Evolutionary conservation across 2,797 vertebrate genomes (phyloP).

Genomic region (Mus spretus): DNA sequence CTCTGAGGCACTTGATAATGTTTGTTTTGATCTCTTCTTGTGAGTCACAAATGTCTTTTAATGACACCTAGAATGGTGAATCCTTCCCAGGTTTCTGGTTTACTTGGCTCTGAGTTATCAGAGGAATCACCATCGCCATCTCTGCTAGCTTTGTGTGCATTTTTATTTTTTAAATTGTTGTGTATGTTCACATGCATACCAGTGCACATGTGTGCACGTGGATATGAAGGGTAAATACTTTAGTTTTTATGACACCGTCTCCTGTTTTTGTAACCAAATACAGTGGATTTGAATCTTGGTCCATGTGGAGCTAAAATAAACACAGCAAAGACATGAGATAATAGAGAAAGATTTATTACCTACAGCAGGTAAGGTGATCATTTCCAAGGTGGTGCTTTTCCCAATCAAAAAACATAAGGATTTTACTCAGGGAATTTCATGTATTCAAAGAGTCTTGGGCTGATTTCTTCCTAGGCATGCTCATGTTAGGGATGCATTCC

Average conservation of each 20-base stretch:
- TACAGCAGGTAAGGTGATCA: background rate
- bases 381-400: background rate
- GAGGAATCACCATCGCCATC: background rate
- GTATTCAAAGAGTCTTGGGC: background rate
- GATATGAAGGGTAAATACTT: background rate
- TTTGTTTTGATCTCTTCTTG: background rate
- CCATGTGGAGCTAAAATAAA: background rate
- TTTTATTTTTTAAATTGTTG: background rate
- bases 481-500: background rate
- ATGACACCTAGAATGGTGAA: background rate
- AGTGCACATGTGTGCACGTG: background rate
- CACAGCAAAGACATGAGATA: background rate
- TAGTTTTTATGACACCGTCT: background rate
- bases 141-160: background rate
- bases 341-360: background rate
- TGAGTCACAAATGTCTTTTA: background rate
- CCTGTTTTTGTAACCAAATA: background rate
- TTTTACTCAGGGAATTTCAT: background rate
- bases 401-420: background rate
- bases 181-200: no score
- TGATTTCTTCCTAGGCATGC: background rate
- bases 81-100: background rate
- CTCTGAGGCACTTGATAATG: background rate
- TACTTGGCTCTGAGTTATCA: background rate
- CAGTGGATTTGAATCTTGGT: no score